Base-by-base conservation (phyloP, 2,797 vertebrate species). In the Astyanax mexicanus region DNA sequence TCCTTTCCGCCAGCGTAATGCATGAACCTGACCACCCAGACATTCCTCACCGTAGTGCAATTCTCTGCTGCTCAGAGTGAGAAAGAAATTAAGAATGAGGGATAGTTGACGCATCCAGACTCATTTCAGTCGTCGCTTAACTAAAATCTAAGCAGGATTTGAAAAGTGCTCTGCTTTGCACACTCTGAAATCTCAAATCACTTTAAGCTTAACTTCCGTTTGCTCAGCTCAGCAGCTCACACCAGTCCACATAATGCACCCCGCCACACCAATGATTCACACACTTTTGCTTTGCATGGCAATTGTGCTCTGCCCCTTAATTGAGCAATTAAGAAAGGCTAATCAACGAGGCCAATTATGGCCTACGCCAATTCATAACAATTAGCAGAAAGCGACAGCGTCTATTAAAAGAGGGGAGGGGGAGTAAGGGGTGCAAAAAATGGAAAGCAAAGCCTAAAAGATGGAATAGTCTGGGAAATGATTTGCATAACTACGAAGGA, bases 251-350 rank as follows among this genome's bases (percentile, higher is more conserved):
- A 32, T 35, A 35, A 35, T 35, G 55, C 55, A 58, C 9, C 29
- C 29, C 29, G 17, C 81, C 44, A 69, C 58, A 19, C 83, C 87
- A 83, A 78, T 88, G 80, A 88, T 88, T 89, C 89, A 85, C 88
- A 85, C 68, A 86, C 86, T 92, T 92, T 93, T 93, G 91, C 91
- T 92, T 92, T 90, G 91, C 84, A 80, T 91, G 89, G 91, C 91
- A 90, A 92, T 91, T 90, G 91, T 90, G 90, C 90, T 84, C 83
- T 86, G 90, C 87, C 90, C 88, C 91, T 89, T 93, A 94, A 94
- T 94, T 93, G 92, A 94, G 92, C 92, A 94, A 94, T 94, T 94
- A 94, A 93, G 89, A 89, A 85, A 92, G 93, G 93, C 92, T 94
- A 94, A 94, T 94, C 90, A 93, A 93, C 91, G 88, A 93, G 93